Base-by-base conservation (phyloP, 2,888 invertebrate genomes). In the Ophion slaviceki region DNA sequence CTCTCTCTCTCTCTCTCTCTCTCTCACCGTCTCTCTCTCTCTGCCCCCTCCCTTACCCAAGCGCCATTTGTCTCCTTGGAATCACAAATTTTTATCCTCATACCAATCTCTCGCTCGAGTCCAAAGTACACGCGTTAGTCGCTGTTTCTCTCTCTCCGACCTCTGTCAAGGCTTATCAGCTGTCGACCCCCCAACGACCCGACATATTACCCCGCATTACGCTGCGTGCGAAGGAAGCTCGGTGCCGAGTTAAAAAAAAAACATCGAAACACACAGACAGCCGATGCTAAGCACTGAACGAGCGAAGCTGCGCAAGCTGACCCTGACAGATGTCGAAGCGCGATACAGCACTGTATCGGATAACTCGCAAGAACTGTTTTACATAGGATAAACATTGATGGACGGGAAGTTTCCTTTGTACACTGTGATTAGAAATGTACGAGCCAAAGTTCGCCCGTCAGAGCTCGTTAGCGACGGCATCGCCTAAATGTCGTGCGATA, bases 61-160 rank as follows among this genome's bases (percentile, higher is more conserved):
- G 64, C 68, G 57, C 85, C 87, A 87, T 88, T 88, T 84, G 87
- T 87, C 87, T 87, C 72, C 76, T 77, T 74, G 28, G 78, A 88
- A 87, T 87, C 86, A 86, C 82, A 85, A 84, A 86, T 86, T 88
- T 86, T 87, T 87, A 86, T 86, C 86, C 80, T 57, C 66, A 36
- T n/a, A 62, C 59, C 77, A 79, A 84, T 84, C 86, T 83, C 71
- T 78, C n/a, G 70, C 75, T 79, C 70, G 61, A 68, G 75, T 68
- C 75, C 70, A 53, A 59, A 66, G 53, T 70, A 83, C 77, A 86
- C 83, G 83, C 77, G 78, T 83, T 72, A 59, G 47, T 71, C 57
- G 59, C 14, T 53, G 36, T 36, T 36, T 64, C n/a, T 4, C 45
- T 4, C 45, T 20, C 28, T 59, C 24, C 59, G 66, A 66, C 71